A percentile compares a stretch with the other conserved stretches of the same genome.
These are phyloP conservation scores for Tokudaia tokunoshimensis DNA, from an alignment of 2,797 vertebrate species.

Conservation along the genomic window DNA sequence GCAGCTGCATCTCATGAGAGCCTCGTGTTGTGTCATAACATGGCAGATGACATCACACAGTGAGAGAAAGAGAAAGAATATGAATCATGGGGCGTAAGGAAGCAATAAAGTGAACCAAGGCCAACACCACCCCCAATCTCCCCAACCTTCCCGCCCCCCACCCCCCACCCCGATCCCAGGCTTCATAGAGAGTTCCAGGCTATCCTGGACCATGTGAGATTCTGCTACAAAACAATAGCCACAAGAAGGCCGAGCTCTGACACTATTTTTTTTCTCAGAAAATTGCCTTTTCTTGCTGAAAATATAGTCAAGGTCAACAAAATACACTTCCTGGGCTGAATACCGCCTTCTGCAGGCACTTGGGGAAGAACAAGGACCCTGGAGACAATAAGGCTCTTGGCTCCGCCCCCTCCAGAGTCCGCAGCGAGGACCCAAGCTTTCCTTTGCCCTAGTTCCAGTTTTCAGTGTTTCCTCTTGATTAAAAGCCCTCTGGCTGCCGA, in stretches of 20 bases:
- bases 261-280: background rate
- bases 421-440: background rate
- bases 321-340: background rate
- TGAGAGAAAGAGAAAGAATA: background rate
- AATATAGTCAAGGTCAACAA: background rate
- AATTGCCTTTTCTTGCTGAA: background rate
- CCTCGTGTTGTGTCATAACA: no score
- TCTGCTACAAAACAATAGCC: background rate
- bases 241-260: background rate
- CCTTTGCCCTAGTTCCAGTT: conserved; percentile 7
- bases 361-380: background rate
- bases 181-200: background rate
- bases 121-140: background rate
- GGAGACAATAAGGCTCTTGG: background rate
- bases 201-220: background rate
- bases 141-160: no score
- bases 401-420: background rate
- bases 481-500: conserved; percentile 48
- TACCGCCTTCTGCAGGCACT: background rate
- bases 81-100: background rate
- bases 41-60: background rate
- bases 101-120: background rate
- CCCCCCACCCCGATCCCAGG: no score
- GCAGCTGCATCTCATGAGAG: no score
- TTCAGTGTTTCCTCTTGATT: conserved; percentile 32